Conservation (phyloP, 2,888 invertebrate species). For the Drosophila subsilvestris region DNA sequence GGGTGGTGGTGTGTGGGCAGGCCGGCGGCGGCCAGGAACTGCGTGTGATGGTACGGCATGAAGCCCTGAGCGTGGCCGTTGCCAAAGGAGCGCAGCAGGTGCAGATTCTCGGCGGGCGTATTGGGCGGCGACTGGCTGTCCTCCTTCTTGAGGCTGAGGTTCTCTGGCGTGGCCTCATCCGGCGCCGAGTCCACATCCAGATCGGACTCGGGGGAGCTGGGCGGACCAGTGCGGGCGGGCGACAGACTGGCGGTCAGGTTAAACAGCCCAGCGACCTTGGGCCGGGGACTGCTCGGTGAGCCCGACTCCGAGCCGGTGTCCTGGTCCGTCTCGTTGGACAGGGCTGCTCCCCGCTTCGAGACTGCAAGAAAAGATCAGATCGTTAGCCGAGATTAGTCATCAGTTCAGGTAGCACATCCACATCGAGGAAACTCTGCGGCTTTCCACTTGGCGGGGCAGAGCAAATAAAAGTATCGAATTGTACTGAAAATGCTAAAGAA, state of each 20-base stretch:
- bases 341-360: constrained; percentile 82
- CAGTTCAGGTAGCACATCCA: constrained; percentile 48
- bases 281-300: constrained; percentile 83
- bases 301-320: constrained; percentile 84
- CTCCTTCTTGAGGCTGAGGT: constrained; percentile 90
- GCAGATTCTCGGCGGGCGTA: constrained; percentile 82
- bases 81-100: constrained; percentile 81
- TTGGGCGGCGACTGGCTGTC: constrained; percentile 84
- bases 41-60: constrained; percentile 84
- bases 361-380: constrained; percentile 66
- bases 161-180: constrained; percentile 89
- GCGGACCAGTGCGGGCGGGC: constrained; percentile 83
- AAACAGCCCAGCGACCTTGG: constrained; percentile 75
- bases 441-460: constrained; percentile 58
- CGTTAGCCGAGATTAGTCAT: constrained; percentile 25
- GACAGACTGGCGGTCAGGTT: constrained; percentile 82
- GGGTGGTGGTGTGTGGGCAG: constrained; percentile 75
- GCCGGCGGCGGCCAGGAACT: constrained; percentile 80
- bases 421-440: constrained; percentile 62
- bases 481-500: constrained; percentile 36
- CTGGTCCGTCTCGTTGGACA: constrained; percentile 84
- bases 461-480: constrained; percentile 76
- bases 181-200: constrained; percentile 84
- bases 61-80: constrained; percentile 83
- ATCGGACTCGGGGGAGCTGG: constrained; percentile 84